These are phyloP conservation scores for Helicoverpa armigera DNA, from an alignment of 1,140 invertebrate genomes.

Conservation along the genomic window DNA sequence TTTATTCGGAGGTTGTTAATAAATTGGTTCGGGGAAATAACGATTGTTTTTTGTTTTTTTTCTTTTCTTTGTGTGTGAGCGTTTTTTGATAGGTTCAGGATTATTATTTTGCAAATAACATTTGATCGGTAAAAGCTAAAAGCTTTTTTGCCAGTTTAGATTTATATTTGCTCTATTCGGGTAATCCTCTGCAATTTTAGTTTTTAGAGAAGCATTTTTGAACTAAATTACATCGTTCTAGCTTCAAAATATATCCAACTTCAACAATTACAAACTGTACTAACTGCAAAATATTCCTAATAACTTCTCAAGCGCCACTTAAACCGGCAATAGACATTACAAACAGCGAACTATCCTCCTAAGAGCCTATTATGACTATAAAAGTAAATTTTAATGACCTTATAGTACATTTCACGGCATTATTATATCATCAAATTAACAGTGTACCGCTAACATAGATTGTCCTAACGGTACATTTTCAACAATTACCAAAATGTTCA, in stretches of 20 bases:
- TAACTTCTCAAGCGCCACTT: constrained; percentile 9
- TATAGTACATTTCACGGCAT: constrained; percentile 19
- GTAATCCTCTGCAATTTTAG: no score
- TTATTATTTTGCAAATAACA: no score
- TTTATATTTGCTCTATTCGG: no score
- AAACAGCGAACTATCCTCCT: constrained; percentile 6
- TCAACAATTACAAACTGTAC: not conserved
- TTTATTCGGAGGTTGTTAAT: not conserved
- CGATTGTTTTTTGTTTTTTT: no score
- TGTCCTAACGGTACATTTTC: constrained; percentile 15
- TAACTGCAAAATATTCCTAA: not conserved
- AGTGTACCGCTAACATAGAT: constrained; percentile 25
- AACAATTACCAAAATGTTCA: constrained; percentile 24
- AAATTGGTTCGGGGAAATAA: no score
- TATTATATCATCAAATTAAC: constrained; percentile 45
- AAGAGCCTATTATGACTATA: constrained; percentile 35
- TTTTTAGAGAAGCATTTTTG: no score
- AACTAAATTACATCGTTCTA: not conserved
- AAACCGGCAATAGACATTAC: not conserved
- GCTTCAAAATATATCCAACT: not conserved
- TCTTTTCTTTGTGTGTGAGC: no score
- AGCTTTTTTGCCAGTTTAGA: no score
- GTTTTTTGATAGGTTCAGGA: no score
- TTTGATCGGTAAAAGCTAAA: no score
- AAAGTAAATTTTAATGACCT: constrained; percentile 38